Conservation (phyloP, 2,888 invertebrate genomes). For the Leptodirus hochenwartii region DNA sequence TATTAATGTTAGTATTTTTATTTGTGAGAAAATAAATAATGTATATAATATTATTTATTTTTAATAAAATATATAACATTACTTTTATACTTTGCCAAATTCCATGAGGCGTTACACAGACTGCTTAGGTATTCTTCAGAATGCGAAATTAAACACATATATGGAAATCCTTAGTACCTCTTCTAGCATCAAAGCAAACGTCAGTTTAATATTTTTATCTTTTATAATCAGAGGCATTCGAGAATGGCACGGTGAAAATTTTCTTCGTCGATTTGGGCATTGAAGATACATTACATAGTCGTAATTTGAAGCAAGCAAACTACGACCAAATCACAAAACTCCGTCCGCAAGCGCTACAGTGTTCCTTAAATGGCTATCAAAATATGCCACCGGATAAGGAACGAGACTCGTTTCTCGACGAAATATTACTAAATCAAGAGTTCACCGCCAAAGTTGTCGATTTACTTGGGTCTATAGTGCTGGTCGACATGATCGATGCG, state of each 20-base stretch:
- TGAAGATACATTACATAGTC: constrained; percentile 52
- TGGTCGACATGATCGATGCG: constrained; percentile 43
- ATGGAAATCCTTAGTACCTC: no score
- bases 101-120: no score
- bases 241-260: constrained; percentile 32
- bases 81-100: no score
- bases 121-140: no score
- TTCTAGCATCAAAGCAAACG: no score
- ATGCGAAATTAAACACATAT: no score
- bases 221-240: no score
- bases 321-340: constrained; percentile 40
- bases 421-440: constrained; percentile 45
- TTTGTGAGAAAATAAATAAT: no score
- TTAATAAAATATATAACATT: no score
- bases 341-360: constrained; percentile 58
- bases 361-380: constrained; percentile 50
- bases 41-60: no score
- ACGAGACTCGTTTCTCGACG: constrained; percentile 43
- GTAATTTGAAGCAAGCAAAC: constrained; percentile 42
- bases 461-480: constrained; percentile 31
- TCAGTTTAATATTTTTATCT: no score
- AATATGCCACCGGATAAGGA: constrained; percentile 35
- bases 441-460: constrained; percentile 39
- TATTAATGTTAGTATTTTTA: no score
- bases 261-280: constrained; percentile 93